Conservation (phyloP, 35 echinoderm and acorn worm genomes). For the Ophiothrix spiculata region DNA sequence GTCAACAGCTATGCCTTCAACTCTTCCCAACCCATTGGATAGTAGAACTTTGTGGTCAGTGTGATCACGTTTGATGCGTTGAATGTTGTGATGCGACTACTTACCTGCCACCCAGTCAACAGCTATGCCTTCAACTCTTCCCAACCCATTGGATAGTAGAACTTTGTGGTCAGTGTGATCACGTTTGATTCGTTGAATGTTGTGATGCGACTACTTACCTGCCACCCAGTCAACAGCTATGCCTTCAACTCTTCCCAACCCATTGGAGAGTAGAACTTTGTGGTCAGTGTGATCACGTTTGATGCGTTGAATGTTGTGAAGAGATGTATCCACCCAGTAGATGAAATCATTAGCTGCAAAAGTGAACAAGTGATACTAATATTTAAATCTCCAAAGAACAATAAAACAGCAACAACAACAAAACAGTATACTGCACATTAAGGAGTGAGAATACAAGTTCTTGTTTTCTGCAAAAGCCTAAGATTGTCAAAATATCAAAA, state of each 20-base stretch:
- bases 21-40: constrained; percentile 51
- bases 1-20: constrained; percentile 85
- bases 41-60: constrained; percentile 52
- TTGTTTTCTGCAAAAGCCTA: too few relatives aligned
- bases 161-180: constrained; percentile 61
- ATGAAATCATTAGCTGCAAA: constrained; percentile 73
- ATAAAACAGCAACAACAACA: too few relatives aligned
- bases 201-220: constrained; percentile 46
- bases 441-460: too few relatives aligned
- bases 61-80: constrained; percentile 75
- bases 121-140: constrained; percentile 81
- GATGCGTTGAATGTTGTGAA: constrained; percentile 54
- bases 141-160: constrained; percentile 52
- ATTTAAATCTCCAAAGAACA: too few relatives aligned
- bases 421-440: too few relatives aligned
- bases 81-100: constrained; percentile 35
- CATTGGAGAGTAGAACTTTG: constrained; percentile 51
- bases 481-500: too few relatives aligned
- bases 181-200: constrained; percentile 67
- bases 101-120: constrained; percentile 80
- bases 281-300: constrained; percentile 73
- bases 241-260: constrained; percentile 73
- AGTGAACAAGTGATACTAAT: not conserved
- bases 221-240: constrained; percentile 78
- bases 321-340: constrained; percentile 83